A percentile compares a stretch with the other conserved stretches of the same genome.
Evolutionary conservation across 2,888 invertebrate species (phyloP).

Genomic region (Sicus ferrugineus): DNA sequence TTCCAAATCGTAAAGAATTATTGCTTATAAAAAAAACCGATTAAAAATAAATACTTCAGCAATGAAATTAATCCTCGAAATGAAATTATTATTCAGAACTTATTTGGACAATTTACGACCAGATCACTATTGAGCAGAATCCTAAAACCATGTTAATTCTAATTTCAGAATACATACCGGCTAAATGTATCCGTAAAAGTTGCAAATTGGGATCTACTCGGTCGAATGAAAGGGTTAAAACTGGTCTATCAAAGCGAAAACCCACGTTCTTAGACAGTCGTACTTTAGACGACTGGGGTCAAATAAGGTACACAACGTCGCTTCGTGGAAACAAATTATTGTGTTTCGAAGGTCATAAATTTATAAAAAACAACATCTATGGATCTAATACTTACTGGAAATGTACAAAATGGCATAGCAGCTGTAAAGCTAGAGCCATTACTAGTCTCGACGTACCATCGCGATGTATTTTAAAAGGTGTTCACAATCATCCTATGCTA

Average conservation of each 20-base stretch:
- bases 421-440: constrained; percentile 62
- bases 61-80: not conserved
- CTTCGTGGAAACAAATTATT: constrained; percentile 60
- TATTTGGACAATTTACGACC: not conserved
- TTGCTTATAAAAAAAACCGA: not conserved
- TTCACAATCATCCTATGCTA: constrained; percentile 59
- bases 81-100: not conserved
- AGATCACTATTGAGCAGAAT: not conserved
- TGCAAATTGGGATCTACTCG: constrained; percentile 40
- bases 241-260: constrained; percentile 47
- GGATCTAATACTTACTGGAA: constrained; percentile 64
- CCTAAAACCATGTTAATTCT: constrained; percentile 14
- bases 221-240: constrained; percentile 42
- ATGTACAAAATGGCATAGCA: constrained; percentile 64
- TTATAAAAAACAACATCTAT: constrained; percentile 62
- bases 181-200: constrained; percentile 42
- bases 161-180: constrained; percentile 37
- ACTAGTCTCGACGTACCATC: constrained; percentile 54
- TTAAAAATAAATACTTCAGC: not conserved
- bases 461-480: constrained; percentile 57
- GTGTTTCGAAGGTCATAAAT: constrained; percentile 61
- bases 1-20: constrained; percentile 33
- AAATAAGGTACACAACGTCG: constrained; percentile 56
- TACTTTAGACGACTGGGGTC: constrained; percentile 55
- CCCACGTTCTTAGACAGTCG: constrained; percentile 51